Conservation (phyloP, 1,140 invertebrate species). For the Heterodera schachtii region DNA sequence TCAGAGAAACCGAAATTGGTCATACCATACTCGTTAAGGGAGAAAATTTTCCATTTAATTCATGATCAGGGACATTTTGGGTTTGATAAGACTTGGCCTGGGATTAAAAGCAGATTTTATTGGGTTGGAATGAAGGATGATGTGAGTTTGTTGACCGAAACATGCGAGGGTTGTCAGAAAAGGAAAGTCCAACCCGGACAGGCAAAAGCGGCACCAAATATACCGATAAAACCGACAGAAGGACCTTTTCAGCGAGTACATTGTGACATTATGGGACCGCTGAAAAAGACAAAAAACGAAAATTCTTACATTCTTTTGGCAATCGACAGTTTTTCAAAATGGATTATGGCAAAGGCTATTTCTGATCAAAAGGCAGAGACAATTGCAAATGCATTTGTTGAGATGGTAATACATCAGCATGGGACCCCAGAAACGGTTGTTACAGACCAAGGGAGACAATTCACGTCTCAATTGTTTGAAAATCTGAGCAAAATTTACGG, state of each 20-base stretch:
- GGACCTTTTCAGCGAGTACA: not conserved
- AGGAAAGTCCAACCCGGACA: not conserved
- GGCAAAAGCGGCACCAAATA: not conserved
- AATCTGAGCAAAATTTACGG: not conserved
- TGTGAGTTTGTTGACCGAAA: not conserved
- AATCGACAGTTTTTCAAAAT: not conserved
- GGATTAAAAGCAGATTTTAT: not conserved
- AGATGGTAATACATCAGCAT: not conserved
- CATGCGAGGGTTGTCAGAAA: not conserved
- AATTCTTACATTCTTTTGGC: not conserved
- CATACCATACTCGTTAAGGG: not conserved
- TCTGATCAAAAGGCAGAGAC: not conserved
- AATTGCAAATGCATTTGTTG: not conserved
- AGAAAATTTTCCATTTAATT: not conserved
- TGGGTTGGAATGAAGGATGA: not conserved
- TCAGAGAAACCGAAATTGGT: not conserved
- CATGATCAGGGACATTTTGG: not conserved
- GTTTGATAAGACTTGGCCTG: constrained; percentile 1
- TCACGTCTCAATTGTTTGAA: not conserved
- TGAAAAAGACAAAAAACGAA: not conserved
- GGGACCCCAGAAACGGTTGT: no score
- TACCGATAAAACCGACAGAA: not conserved
- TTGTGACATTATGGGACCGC: not conserved
- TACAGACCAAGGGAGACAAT: no score
- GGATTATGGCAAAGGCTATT: not conserved